Percentiles rank a stretch among this genome's conserved stretches.
Evolutionary conservation across 2,797 vertebrate genomes (phyloP).

Genomic region (Onychomys torridus): DNA sequence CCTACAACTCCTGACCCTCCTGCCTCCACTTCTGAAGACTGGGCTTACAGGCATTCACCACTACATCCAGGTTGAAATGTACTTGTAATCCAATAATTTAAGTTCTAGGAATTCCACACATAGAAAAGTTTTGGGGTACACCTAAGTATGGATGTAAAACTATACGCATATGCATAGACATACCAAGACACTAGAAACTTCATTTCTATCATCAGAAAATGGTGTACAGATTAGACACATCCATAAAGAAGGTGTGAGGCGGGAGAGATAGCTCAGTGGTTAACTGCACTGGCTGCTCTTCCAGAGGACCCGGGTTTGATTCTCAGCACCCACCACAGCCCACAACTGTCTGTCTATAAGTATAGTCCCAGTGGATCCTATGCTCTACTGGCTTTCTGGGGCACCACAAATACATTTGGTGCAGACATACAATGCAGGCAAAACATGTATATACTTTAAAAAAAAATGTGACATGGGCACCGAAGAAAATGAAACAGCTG

Average conservation of each 20-base stretch:
- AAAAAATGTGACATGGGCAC: background rate
- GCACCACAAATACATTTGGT: background rate
- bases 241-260: background rate
- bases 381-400: background rate
- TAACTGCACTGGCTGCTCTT: background rate
- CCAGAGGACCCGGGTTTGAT: background rate
- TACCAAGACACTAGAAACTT: background rate
- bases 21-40: background rate
- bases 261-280: background rate
- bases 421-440: background rate
- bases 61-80: background rate
- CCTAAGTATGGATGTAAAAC: background rate
- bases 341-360: background rate
- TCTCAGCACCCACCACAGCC: background rate
- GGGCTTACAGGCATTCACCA: background rate
- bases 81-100: constrained; percentile 10
- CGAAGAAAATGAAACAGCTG: constrained; percentile 21
- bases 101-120: constrained; percentile 15
- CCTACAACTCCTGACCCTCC: background rate
- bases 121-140: background rate
- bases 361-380: background rate
- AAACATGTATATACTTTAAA: background rate
- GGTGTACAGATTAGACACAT: background rate
- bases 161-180: background rate
- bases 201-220: background rate